These are phyloP conservation scores for Meliscaeva auricollis DNA, from an alignment of 2,888 invertebrate genomes.

Conservation along the genomic window DNA sequence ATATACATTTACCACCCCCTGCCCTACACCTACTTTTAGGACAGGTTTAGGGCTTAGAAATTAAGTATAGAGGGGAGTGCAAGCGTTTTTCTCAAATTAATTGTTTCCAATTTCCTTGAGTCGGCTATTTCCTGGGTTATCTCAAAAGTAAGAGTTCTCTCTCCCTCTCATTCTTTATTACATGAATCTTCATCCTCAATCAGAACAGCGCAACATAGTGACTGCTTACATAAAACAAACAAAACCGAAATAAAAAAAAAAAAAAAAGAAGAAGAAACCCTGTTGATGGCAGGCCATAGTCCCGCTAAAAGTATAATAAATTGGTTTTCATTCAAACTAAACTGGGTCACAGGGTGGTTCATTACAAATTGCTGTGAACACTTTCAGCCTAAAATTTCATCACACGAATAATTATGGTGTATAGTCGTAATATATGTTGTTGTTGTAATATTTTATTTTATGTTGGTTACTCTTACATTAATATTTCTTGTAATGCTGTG, in stretches of 20 bases:
- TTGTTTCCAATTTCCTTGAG: constrained; percentile 46
- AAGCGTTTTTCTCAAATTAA: constrained; percentile 49
- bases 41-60: too few relatives aligned
- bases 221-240: constrained; percentile 4
- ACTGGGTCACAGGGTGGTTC: constrained; percentile 24
- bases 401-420: too few relatives aligned
- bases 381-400: not conserved
- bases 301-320: constrained; percentile 18
- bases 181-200: constrained; percentile 19
- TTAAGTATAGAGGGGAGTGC: constrained; percentile 3
- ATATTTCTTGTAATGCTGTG: too few relatives aligned
- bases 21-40: not conserved
- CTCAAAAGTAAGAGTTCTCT: not conserved
- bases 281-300: constrained; percentile 25
- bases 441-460: too few relatives aligned
- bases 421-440: too few relatives aligned
- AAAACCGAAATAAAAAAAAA: not conserved
- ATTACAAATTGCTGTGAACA: not conserved
- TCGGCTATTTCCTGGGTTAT: constrained; percentile 32
- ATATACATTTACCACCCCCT: not conserved
- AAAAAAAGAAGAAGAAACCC: not conserved
- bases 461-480: too few relatives aligned
- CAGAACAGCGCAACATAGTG: not conserved
- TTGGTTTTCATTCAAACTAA: constrained; percentile 18
- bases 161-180: not conserved